Conservation (phyloP, 2,888 invertebrate species). For the Tinea pellionella region DNA sequence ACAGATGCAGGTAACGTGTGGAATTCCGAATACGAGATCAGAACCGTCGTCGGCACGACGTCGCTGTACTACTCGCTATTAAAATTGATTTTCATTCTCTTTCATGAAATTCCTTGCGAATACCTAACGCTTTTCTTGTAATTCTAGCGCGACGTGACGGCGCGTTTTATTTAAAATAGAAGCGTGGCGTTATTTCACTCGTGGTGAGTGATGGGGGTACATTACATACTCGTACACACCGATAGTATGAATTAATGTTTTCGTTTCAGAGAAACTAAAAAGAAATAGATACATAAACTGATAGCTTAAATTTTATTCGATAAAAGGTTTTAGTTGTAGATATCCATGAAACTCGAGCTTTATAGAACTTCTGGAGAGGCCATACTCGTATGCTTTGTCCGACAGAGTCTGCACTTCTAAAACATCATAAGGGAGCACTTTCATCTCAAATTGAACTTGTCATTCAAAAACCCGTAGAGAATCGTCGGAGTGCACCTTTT, state of each 20-base stretch:
- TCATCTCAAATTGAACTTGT: conserved; percentile 32
- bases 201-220: neutral
- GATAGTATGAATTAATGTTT: too few species aligned
- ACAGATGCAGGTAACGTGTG: neutral
- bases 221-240: too few species aligned
- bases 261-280: too few species aligned
- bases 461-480: conserved; percentile 26
- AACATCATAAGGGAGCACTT: conserved; percentile 23
- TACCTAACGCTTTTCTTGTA: conserved; percentile 1
- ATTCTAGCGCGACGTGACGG: conserved; percentile 8
- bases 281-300: too few species aligned
- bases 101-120: conserved; percentile 3
- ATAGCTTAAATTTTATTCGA: neutral
- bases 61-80: conserved; percentile 1
- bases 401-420: conserved; percentile 26
- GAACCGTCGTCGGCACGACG: neutral
- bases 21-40: conserved; percentile 6
- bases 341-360: neutral
- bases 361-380: neutral
- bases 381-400: conserved; percentile 15
- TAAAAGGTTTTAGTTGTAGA: neutral
- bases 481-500: neutral
- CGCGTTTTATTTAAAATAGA: neutral
- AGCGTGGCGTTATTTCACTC: neutral
- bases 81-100: conserved; percentile 8